Evolutionary conservation across 2,888 invertebrate genomes (phyloP), one percentile per base, ranked within the genome.

Genomic region (Nomada ferruginata): DNA sequence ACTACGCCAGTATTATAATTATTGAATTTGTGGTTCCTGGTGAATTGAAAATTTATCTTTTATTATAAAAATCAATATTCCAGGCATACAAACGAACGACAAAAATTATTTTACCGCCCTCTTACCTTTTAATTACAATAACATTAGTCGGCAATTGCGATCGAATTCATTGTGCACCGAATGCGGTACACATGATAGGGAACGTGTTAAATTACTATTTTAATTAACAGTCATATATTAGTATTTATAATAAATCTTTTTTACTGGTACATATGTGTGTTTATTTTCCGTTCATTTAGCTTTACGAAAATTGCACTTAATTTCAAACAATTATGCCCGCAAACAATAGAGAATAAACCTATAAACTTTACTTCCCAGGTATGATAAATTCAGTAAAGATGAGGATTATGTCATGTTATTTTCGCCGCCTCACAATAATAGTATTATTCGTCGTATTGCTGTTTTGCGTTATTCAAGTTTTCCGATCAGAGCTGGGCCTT

Each of bases 341-440:
- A 7, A 1, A 13, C 10, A 9, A 5, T 10, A 47, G 20, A 18
- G 11, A n/a, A 66, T 20, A 66, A 53, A 65, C n/a, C 3, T 42
- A n/a, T 15, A 26, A 3, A 20, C 15, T 60, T 59, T 60, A 2
- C 11, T 4, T 70, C 36, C 2, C 20, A 70, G 70, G 42, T 47
- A 60, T 72, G 50, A 53, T 47, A 82, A 59, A 75, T 15, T 83
- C 29, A 76, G 55, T 74, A 84, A 91, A 87, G 70, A 92, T 92
- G 92, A 90, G 90, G 78, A 84, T 91, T 81, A 84, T 87, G 66
- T 86, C 90, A 73, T 91, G 88, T 77, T 87, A 91, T 75, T 84
- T 90, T 60, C 89, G 89, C 20, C 90, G 92, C 55, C 65, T 91
- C 20, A 65, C 90, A 42, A 76, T 90, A 64, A 83, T 83, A 52